phyloP scores from a whole-genome alignment of 2,888 invertebrate species.

The Eilema sororculum region DNA sequence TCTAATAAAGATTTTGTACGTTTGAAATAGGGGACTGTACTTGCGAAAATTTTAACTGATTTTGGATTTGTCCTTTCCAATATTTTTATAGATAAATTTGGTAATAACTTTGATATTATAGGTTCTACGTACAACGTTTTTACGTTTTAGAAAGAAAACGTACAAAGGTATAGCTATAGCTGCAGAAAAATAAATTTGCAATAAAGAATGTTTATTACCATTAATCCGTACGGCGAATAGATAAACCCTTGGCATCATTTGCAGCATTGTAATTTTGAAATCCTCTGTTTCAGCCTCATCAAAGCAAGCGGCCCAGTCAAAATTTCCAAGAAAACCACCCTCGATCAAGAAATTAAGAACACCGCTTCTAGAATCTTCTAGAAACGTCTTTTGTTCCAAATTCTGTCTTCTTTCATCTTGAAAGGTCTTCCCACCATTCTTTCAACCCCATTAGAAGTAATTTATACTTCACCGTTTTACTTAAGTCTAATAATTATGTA shows the following conservation, averaged over 20 bases:
- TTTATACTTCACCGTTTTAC: constrained; percentile 57
- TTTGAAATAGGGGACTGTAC: background rate
- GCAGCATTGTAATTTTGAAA: fast-evolving
- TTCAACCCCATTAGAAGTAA: constrained; percentile 51
- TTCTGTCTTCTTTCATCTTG: constrained; percentile 41
- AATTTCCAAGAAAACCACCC: constrained; percentile 68
- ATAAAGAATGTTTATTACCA: background rate
- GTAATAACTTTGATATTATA: too few species aligned
- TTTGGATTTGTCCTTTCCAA: background rate
- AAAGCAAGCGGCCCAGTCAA: constrained; percentile 63
- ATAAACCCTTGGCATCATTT: too few species aligned
- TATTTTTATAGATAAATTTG: too few species aligned
- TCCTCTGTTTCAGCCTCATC: constrained; percentile 62
- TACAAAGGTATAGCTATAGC: too few species aligned
- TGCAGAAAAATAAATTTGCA: too few species aligned
- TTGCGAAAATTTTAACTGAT: background rate
- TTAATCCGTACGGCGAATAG: too few species aligned
- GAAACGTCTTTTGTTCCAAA: constrained; percentile 41
- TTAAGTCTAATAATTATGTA: constrained; percentile 54
- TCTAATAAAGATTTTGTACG: background rate
- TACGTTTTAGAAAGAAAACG: too few species aligned
- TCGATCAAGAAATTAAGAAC: constrained; percentile 71
- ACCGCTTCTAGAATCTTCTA: constrained; percentile 41
- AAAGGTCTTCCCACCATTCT: constrained; percentile 58
- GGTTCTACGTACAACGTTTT: too few species aligned